phyloP scores from a whole-genome alignment of 2,113 vertebrate genomes.

The Gasterosteus nipponicus region DNA sequence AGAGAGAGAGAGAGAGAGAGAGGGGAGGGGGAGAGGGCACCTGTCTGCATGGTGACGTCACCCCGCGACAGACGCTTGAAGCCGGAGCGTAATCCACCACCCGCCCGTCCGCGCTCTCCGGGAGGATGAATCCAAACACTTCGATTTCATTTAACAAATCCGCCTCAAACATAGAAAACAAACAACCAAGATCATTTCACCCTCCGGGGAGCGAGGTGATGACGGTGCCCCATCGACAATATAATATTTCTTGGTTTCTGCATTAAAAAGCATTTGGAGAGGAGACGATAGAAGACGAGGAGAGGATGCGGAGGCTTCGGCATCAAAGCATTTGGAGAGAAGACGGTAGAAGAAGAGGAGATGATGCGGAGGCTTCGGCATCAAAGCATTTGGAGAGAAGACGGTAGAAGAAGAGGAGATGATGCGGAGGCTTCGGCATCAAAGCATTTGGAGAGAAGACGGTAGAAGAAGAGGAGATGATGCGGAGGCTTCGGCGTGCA shows the following conservation, averaged over 20 bases:
- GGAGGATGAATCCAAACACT: conserved; percentile 58
- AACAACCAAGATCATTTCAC: background rate
- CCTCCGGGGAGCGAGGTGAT: background rate
- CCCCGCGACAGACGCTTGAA: conserved; percentile 38
- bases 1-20: conserved; percentile 10
- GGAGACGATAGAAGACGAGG: conserved; percentile 3
- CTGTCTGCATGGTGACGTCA: conserved; percentile 77
- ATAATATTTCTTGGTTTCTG: background rate
- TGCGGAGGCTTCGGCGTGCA: conserved; percentile 33
- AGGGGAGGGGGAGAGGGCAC: conserved; percentile 25
- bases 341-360: no score
- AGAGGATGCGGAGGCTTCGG: conserved; percentile 18
- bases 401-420: conserved; percentile 8
- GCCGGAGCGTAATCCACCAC: conserved; percentile 43
- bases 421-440: conserved; percentile 13
- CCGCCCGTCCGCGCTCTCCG: conserved; percentile 55
- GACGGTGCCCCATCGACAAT: background rate
- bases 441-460: no score
- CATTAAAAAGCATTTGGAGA: conserved; percentile 22
- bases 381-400: conserved; percentile 11
- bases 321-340: no score
- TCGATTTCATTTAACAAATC: conserved; percentile 33
- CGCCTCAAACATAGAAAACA: conserved; percentile 9
- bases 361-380: background rate
- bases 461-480: no score